phyloP scores from a whole-genome alignment of 2,113 vertebrate species.

The Macquaria australasica region DNA sequence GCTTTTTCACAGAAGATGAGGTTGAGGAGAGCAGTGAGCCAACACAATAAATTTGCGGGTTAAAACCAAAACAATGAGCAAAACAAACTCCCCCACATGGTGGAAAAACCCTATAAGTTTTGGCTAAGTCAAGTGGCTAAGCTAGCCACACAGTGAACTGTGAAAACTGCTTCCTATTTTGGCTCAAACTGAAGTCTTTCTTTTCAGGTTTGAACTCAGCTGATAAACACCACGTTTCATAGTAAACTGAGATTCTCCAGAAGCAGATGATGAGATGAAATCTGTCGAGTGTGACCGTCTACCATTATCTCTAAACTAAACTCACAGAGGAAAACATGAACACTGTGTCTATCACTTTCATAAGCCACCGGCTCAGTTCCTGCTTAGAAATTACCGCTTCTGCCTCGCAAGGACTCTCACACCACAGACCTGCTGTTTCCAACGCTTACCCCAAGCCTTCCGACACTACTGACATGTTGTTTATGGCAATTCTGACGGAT shows the following conservation, averaged over 20 bases:
- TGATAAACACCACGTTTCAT: conserved; percentile 13
- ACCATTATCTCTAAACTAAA: conserved; percentile 52
- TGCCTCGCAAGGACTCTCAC: conserved; percentile 26
- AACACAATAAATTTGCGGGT: neutral
- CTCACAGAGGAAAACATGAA: conserved; percentile 53
- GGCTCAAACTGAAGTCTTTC: conserved; percentile 10
- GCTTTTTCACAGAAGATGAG: neutral
- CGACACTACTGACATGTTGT: conserved; percentile 35
- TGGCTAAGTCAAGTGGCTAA: neutral
- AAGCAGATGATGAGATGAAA: conserved; percentile 52
- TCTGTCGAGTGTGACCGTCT: conserved; percentile 60
- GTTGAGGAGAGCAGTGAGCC: neutral
- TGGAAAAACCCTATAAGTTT: neutral
- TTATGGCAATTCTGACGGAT: conserved; percentile 52
- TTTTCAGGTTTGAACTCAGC: conserved; percentile 6
- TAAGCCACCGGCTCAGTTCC: conserved; percentile 57
- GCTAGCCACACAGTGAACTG: neutral
- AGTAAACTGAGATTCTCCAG: conserved; percentile 47
- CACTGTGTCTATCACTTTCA: conserved; percentile 59
- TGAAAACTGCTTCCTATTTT: conserved; percentile 14
- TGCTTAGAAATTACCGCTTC: conserved; percentile 48
- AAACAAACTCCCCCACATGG: neutral
- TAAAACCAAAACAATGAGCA: neutral
- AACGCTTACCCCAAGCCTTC: conserved; percentile 29
- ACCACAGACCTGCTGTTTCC: conserved; percentile 41